Percentiles rank a stretch among this genome's conserved stretches.
These are phyloP conservation scores for Kryptolebias ocellatus DNA, from an alignment of 2,797 vertebrate species.

Conservation along the genomic window DNA sequence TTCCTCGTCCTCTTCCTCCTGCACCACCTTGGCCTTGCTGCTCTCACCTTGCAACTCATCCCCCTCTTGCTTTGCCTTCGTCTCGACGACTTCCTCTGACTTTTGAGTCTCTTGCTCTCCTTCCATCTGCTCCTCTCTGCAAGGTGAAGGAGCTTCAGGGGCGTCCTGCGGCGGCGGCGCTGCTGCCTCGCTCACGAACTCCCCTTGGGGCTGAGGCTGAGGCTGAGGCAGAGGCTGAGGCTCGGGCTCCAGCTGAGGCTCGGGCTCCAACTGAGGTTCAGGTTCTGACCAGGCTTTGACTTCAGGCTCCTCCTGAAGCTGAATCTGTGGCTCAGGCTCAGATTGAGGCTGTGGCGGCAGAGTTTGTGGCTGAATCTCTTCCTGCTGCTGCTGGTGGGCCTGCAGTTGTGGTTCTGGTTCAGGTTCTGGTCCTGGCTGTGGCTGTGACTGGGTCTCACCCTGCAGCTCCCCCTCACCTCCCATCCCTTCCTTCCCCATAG, in stretches of 20 bases:
- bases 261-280: slow-evolving; percentile 21
- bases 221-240: slow-evolving; percentile 21
- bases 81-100: slow-evolving; percentile 46
- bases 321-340: slow-evolving; percentile 38
- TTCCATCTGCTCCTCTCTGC: slow-evolving; percentile 37
- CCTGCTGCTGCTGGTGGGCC: slow-evolving; percentile 49
- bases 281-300: slow-evolving; percentile 23
- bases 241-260: slow-evolving; percentile 20
- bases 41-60: slow-evolving; percentile 37
- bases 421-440: slow-evolving; percentile 36
- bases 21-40: slow-evolving; percentile 30
- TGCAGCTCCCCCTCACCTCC: slow-evolving; percentile 78
- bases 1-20: slow-evolving; percentile 69
- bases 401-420: slow-evolving; percentile 29
- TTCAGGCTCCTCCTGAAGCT: slow-evolving; percentile 8
- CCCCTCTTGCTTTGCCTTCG: slow-evolving; percentile 53
- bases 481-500: slow-evolving; percentile 78
- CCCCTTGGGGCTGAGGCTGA: slow-evolving; percentile 28
- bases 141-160: slow-evolving; percentile 35
- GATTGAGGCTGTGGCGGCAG: background rate
- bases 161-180: slow-evolving; percentile 15
- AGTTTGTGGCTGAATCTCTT: slow-evolving; percentile 46
- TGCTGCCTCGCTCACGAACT: slow-evolving; percentile 17
- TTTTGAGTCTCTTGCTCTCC: slow-evolving; percentile 49
- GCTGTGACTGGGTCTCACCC: slow-evolving; percentile 71